Evolutionary conservation across 2,113 vertebrate genomes (phyloP).

Genomic region (Paedocypris sp.): DNA sequence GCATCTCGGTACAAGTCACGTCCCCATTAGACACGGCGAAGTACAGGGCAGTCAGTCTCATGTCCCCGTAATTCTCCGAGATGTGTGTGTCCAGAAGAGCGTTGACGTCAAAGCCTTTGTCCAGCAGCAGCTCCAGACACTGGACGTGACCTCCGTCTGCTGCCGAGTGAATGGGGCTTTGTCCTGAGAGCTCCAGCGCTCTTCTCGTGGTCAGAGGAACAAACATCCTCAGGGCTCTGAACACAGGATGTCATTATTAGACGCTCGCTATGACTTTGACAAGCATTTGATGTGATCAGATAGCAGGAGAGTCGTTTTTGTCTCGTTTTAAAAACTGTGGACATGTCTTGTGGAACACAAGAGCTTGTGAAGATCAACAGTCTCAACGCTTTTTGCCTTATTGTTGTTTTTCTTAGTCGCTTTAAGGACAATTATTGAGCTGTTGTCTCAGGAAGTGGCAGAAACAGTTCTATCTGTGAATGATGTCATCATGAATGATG

Average conservation of each 20-base stretch:
- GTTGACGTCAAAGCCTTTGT: conserved; percentile 70
- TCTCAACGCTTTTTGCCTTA: too few species aligned
- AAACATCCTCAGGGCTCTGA: conserved; percentile 70
- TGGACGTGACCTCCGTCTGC: conserved; percentile 66
- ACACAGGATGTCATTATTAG: background rate
- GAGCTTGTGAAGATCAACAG: too few species aligned
- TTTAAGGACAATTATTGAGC: too few species aligned
- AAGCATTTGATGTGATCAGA: too few species aligned
- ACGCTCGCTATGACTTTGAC: too few species aligned
- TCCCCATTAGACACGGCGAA: conserved; percentile 75
- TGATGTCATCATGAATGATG: too few species aligned
- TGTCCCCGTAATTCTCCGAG: conserved; percentile 67
- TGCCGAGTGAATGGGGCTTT: conserved; percentile 72
- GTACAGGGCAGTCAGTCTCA: conserved; percentile 66
- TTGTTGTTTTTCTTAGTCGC: too few species aligned
- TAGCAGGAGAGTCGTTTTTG: too few species aligned
- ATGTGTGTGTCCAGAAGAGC: conserved; percentile 58
- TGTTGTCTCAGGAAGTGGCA: too few species aligned
- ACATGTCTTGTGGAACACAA: too few species aligned
- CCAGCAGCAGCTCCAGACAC: conserved; percentile 70
- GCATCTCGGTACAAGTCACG: conserved; percentile 58
- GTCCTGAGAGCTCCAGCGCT: conserved; percentile 65
- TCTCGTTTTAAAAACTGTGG: too few species aligned
- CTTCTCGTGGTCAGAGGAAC: conserved; percentile 66
- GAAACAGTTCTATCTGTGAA: too few species aligned